Conservation (phyloP, 92 coral and sea anemone genomes). For the Montipora capitata region DNA sequence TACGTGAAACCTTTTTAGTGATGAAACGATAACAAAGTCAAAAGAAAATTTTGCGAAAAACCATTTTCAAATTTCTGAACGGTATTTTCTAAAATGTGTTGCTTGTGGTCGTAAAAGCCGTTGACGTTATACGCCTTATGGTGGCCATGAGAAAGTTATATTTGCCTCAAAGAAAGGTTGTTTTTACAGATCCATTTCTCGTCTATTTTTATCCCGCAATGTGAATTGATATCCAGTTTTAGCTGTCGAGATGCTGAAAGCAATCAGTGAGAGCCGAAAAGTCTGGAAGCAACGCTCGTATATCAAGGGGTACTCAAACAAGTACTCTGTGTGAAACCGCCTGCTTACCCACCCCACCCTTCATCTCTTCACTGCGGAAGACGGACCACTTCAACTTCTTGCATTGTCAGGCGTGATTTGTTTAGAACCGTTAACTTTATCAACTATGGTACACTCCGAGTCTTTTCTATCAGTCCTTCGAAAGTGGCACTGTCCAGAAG, state of each 20-base stretch:
- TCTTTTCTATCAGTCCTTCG: too few species aligned
- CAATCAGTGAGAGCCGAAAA: not conserved
- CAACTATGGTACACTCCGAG: too few species aligned
- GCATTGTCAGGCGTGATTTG: too few species aligned
- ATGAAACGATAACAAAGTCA: not conserved
- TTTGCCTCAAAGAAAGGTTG: not conserved
- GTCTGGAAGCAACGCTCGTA: not conserved
- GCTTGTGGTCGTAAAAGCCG: too few species aligned
- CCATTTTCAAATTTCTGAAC: too few species aligned
- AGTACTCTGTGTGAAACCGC: not conserved
- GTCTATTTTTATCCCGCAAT: conserved; percentile 10
- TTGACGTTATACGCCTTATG: too few species aligned
- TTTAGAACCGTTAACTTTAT: too few species aligned
- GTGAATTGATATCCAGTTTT: not conserved
- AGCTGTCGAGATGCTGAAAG: conserved; percentile 5
- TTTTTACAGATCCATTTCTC: not conserved
- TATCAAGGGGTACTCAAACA: not conserved
- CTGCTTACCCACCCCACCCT: too few species aligned
- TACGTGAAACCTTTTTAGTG: not conserved
- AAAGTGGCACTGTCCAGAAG: too few species aligned
- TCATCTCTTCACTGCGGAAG: too few species aligned
- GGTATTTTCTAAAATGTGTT: too few species aligned
- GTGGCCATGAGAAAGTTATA: not conserved
- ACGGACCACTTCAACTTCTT: too few species aligned
- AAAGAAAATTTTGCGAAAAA: not conserved